phyloP scores from a whole-genome alignment of 2,888 invertebrate genomes.

The Polyommatus icarus region DNA sequence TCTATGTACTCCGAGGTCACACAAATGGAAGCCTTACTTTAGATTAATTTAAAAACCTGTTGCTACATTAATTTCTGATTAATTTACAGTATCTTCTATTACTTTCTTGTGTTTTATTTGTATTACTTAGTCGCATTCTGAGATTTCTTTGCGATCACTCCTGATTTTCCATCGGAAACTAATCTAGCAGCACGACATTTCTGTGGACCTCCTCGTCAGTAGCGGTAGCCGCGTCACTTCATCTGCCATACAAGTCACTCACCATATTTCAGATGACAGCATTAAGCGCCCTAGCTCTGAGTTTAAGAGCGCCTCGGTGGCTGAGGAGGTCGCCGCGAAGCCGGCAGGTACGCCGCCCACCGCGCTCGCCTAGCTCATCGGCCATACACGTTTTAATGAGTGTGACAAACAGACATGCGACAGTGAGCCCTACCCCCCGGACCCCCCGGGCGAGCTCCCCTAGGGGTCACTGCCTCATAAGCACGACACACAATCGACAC shows the following conservation, averaged over 20 bases:
- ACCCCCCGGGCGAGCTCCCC: conserved; percentile 44
- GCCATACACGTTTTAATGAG: conserved; percentile 67
- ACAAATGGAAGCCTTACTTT: conserved; percentile 35
- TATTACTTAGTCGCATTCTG: neutral
- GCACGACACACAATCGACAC: conserved; percentile 75
- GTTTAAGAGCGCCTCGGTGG: conserved; percentile 84
- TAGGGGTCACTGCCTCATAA: conserved; percentile 71
- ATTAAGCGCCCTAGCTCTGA: conserved; percentile 93
- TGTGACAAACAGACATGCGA: conserved; percentile 70
- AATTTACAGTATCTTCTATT: neutral
- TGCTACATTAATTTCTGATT: conserved; percentile 17
- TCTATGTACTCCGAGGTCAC: conserved; percentile 44
- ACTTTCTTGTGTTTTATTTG: conserved; percentile 8
- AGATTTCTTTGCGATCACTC: conserved; percentile 13
- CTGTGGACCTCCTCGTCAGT: conserved; percentile 60
- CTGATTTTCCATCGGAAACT: neutral
- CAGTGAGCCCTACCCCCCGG: conserved; percentile 60
- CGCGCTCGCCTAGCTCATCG: conserved; percentile 73
- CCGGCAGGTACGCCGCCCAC: conserved; percentile 73
- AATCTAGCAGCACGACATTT: conserved; percentile 40
- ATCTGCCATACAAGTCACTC: conserved; percentile 74
- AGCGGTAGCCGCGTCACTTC: conserved; percentile 60
- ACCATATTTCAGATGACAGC: conserved; percentile 85
- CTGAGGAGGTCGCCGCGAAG: conserved; percentile 71
- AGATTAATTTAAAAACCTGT: neutral